These are phyloP conservation scores for Xylocampa areola DNA, from an alignment of 2,888 invertebrate species.

Conservation along the genomic window DNA sequence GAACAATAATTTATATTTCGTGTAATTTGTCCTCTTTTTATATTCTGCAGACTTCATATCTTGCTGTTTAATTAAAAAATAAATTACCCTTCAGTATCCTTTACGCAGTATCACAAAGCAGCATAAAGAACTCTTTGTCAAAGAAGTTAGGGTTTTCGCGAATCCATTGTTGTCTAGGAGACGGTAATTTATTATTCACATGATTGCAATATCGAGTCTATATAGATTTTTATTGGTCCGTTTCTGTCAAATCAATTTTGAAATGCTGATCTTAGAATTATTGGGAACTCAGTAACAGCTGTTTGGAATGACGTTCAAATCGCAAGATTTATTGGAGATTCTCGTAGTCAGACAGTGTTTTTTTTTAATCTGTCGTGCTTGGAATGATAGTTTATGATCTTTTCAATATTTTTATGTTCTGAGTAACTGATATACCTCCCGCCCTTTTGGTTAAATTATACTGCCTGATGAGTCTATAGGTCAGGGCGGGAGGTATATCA, in stretches of 20 bases:
- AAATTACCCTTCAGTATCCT: background rate
- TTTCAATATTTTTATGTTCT: background rate
- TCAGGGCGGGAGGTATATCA: too few relatives aligned
- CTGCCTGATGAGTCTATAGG: too few relatives aligned
- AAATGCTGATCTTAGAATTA: conserved; percentile 21
- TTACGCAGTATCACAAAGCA: conserved; percentile 16
- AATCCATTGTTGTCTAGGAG: background rate
- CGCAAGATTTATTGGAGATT: background rate
- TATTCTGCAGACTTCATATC: too few relatives aligned
- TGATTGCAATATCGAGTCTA: conserved; percentile 18
- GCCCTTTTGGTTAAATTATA: too few relatives aligned
- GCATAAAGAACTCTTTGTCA: conserved; percentile 18
- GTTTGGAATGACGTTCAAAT: background rate
- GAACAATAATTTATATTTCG: too few relatives aligned
- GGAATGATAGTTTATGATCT: background rate
- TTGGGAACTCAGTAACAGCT: conserved; percentile 17
- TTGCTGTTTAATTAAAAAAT: background rate
- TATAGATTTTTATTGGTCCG: conserved; percentile 2
- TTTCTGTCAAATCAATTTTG: conserved; percentile 7
- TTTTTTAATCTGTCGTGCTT: background rate
- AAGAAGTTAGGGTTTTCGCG: conserved; percentile 14
- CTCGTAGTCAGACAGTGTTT: conserved; percentile 1
- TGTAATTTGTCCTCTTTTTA: too few relatives aligned
- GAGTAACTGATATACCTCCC: too few relatives aligned
- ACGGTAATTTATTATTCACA: conserved; percentile 6